Base-by-base conservation (phyloP, 1,140 invertebrate genomes). In the Brachionus manjavacas region DNA sequence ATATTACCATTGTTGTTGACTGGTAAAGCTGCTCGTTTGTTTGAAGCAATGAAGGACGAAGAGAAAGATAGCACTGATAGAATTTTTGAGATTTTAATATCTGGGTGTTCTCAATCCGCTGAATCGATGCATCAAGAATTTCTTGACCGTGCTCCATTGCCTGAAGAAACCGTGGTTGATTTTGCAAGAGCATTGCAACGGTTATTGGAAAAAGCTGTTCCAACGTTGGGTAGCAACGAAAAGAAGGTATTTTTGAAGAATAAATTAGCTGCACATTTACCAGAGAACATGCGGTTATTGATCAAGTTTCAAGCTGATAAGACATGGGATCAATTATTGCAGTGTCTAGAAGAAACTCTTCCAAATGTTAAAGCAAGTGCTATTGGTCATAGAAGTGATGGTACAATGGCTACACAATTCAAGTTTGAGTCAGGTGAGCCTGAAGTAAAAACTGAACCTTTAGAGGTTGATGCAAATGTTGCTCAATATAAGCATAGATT, bases 111-210 rank as follows among this genome's bases (percentile, higher is more conserved):
- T 72, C 68, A 72, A 72, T 72, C 68, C 16, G 68, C 68, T 39
- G 28, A 72, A 41, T 31, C 28, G n/a, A 39, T 72, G 68, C 68
- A 72, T 41, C 28, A 72, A 39, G 35, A 72, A 20, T 72, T 72
- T 72, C 68, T 72, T 72, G 68, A 72, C 3, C 28, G 68, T 39
- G 35, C 68, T 8, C 68, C 68, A 35, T 41, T 72, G n/a, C 68
- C 68, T 43, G 35, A 72, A n/a, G 68, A 72, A 72, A 72, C 68
- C n/a, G 68, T 72, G 6, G 68, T 72, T 16, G 68, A 72, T 39
- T 72, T 72, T 72, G 68, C 68, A 20, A 72, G 35, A 72, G 68
- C 68, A 20, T 72, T 72, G 35, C 68, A 72, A 72, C 28, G 35
- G 11, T 20, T 72, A 39, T 72, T 72, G 35, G 68, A 72, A 72